phyloP scores from a whole-genome alignment of 2,113 vertebrate genomes.

The Hippolais icterina region DNA sequence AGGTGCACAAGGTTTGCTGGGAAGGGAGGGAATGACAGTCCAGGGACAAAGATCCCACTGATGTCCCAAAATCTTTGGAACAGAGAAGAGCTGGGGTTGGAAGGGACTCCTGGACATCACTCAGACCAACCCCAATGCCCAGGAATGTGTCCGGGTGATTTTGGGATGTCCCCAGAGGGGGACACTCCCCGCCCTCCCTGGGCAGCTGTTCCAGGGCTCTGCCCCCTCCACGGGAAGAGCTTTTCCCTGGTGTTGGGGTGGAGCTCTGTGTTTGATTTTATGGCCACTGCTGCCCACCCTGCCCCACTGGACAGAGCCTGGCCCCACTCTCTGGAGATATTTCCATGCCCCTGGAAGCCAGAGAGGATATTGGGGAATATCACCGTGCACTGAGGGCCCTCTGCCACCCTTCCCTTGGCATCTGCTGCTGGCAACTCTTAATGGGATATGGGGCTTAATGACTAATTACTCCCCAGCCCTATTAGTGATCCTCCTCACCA shows the following conservation, averaged over 20 bases:
- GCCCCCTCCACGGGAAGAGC: background rate
- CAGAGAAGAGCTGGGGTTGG: background rate
- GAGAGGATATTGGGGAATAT: background rate
- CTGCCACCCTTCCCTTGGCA: background rate
- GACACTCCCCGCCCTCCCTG: accelerated
- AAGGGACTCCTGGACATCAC: background rate
- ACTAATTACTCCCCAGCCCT: background rate
- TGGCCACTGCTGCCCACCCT: background rate
- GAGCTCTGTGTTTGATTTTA: background rate
- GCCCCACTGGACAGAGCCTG: background rate
- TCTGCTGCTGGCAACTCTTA: background rate
- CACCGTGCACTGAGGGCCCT: accelerated
- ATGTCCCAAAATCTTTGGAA: background rate
- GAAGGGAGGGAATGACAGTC: background rate
- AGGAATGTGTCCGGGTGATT: background rate
- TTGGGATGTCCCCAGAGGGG: background rate
- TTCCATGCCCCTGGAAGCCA: background rate
- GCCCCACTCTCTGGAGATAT: background rate
- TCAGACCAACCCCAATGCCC: background rate
- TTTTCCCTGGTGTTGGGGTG: background rate
- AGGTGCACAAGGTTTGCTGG: background rate
- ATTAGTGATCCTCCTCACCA: background rate
- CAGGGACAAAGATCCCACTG: background rate
- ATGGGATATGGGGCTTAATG: slow-evolving; percentile 38
- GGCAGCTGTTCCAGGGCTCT: background rate